Evolutionary conservation across 2,888 invertebrate genomes (phyloP).

Genomic region (Tenthredo amoena): DNA sequence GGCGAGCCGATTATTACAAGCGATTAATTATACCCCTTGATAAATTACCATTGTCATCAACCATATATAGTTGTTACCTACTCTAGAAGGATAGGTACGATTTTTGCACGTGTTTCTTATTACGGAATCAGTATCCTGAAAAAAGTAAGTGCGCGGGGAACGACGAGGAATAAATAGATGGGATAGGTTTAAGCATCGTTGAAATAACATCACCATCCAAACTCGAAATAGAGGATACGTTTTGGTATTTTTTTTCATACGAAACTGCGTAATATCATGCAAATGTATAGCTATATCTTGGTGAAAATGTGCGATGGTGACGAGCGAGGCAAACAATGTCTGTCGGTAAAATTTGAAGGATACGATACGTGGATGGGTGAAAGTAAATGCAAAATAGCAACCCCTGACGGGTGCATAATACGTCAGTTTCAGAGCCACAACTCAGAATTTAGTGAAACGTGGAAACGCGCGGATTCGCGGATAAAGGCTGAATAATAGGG

Average conservation of each 20-base stretch:
- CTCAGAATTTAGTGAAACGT: not conserved
- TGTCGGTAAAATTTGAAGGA: not conserved
- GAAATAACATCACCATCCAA: slow-evolving; percentile 1
- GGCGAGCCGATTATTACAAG: not conserved
- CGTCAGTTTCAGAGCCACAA: slow-evolving; percentile 38
- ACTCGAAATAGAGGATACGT: not conserved
- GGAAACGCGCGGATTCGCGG: not conserved
- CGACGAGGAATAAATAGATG: not conserved
- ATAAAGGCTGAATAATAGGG: slow-evolving; percentile 41
- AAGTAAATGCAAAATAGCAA: slow-evolving; percentile 2
- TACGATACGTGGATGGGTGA: not conserved
- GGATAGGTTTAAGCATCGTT: slow-evolving; percentile 5
- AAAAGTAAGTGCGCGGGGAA: not conserved
- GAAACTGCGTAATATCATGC: slow-evolving; percentile 19
- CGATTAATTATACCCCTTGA: not conserved
- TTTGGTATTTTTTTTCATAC: not conserved
- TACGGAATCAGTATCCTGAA: not conserved
- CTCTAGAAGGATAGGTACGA: not conserved
- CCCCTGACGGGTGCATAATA: slow-evolving; percentile 31
- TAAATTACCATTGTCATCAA: not conserved
- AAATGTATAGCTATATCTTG: not conserved
- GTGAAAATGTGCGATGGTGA: slow-evolving; percentile 2
- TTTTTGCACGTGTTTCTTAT: not conserved
- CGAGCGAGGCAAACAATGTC: not conserved
- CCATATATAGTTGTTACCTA: not conserved